These are phyloP conservation scores for Paratilapia polleni DNA, from an alignment of 2,113 vertebrate species.

Conservation along the genomic window DNA sequence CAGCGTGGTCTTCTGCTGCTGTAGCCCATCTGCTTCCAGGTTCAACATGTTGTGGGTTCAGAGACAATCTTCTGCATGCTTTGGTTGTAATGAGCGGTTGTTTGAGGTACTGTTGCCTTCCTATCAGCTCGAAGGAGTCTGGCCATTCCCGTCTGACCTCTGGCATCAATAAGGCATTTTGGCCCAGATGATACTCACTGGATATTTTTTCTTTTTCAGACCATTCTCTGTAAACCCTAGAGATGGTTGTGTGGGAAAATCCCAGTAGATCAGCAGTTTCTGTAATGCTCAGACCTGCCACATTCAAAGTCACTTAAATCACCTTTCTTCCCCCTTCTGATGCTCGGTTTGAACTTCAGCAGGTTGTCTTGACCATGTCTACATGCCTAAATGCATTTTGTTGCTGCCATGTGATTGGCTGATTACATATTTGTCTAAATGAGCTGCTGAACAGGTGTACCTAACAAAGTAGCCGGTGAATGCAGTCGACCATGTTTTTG, in stretches of 20 bases:
- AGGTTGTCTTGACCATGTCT: too few relatives aligned
- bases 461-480: too few relatives aligned
- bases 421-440: too few relatives aligned
- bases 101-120: neutral
- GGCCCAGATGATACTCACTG: fast-evolving
- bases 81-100: neutral
- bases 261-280: fast-evolving
- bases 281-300: neutral
- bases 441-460: too few relatives aligned
- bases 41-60: neutral
- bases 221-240: neutral
- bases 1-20: too few relatives aligned
- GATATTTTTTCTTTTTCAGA: neutral
- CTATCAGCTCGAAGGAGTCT: neutral
- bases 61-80: neutral
- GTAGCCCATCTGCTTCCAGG: neutral
- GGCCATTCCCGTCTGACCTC: neutral
- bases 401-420: too few relatives aligned
- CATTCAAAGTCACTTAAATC: too few relatives aligned
- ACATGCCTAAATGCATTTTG: too few relatives aligned
- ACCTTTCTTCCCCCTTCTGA: too few relatives aligned
- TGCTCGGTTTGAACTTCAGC: too few relatives aligned
- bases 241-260: neutral
- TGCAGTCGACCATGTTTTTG: too few relatives aligned
- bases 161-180: neutral